Base-by-base conservation (phyloP, 2,797 vertebrate genomes). In the Sphaeramia orbicularis region DNA sequence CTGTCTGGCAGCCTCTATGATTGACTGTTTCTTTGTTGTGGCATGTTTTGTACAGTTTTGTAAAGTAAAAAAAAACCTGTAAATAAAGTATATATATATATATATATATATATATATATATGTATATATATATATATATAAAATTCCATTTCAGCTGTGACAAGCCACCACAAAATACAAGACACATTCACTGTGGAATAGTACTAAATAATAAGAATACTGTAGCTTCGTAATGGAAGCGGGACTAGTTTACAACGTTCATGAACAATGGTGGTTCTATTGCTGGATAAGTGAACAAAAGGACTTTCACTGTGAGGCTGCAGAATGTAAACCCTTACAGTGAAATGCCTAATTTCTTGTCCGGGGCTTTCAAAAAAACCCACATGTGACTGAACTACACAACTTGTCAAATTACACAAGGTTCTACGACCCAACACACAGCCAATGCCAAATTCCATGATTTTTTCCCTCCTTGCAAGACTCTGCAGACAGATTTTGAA, bases 341-440 rank as follows among this genome's bases (percentile, higher is more conserved):
- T 71, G 44, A 89, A 86, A 86, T 70, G 81, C 70, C 73, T 71
- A 53, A 76, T 55, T 42, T 82, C 80, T 67, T 70, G 76, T 79
- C 79, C 47, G 12, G 63, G 74, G 45, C 64, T 83, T 80, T 16
- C 0, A 36, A 24, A 69, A 7, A 80, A 84, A 50, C 75, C 62
- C n/a, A 70, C 82, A 81, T 67, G 60, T 32, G 30, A 86, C 73
- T 48, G 35, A 87, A 83, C 77, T 75, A 76, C 85, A 83, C 76
- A 81, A 78, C 69, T 78, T 76, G 80, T 85, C 78, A 75, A 81
- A 86, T 89, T 81, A 86, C 78, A 80, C 66, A 81, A 79, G 68
- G 55, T 82, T 81, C 27, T 30, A 30, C 71, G 51, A 42, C 63
- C 43, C 38, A 35, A 70, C 54, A 52, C 74, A 78, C 61, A 55